Conservation (phyloP, 2,113 vertebrate species). For the Lepidothrix coronata region DNA sequence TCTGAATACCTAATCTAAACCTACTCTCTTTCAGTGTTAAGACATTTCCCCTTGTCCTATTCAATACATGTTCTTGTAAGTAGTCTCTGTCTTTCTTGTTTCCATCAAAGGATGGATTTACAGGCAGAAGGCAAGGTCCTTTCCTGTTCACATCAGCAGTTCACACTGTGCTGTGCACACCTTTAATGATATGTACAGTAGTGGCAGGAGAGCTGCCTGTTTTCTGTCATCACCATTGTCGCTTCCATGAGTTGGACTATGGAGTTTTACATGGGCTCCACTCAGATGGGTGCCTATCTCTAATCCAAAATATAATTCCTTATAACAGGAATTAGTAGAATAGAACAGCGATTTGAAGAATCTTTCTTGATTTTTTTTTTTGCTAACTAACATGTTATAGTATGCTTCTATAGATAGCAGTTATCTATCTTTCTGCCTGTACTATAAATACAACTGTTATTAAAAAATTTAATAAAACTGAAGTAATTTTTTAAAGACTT, state of each 20-base stretch:
- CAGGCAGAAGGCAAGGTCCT: background rate
- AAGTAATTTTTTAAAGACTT: background rate
- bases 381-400: background rate
- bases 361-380: background rate
- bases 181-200: background rate
- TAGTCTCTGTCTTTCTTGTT: background rate
- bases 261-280: background rate
- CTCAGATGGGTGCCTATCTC: background rate
- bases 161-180: background rate
- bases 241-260: background rate
- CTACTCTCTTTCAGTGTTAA: background rate
- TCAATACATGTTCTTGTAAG: background rate
- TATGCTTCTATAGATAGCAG: background rate
- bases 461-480: background rate
- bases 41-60: background rate
- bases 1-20: background rate
- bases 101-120: background rate
- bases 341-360: background rate
- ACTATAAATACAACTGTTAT: background rate
- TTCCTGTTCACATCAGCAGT: background rate
- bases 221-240: rapidly evolving
- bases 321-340: background rate
- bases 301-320: background rate
- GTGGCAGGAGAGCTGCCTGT: background rate
- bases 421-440: background rate